Base-by-base conservation (phyloP, 2,797 vertebrate species). In the Anabas testudineus region DNA sequence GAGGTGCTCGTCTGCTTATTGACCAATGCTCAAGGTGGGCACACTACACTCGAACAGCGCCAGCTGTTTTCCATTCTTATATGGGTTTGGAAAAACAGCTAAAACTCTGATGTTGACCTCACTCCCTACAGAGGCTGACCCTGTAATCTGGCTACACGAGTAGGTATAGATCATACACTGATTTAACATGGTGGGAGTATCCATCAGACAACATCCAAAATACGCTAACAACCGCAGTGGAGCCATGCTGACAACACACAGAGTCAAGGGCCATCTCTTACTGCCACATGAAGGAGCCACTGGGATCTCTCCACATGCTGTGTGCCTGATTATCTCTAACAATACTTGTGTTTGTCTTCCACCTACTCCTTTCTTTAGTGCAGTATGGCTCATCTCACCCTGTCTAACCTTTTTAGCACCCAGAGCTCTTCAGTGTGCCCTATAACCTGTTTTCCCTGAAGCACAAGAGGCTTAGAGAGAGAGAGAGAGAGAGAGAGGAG, bases 361-460 rank as follows among this genome's bases (percentile, higher is more conserved):
- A 59, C 18, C n/a, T 39, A 30, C 45, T 52, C 15, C 21, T 76
- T 63, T 12, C 3, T 36, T 52, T 74, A 76, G 55, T 36, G 12
- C 10, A 36, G 22, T 30, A 46, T 12, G 1, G 51, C 59, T 84
- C 43, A 21, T 52, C 51, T 64, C 65, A 46, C 22, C 26, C n/a
- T 51, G 52, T 68, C 14, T 26, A 39, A 47, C 56, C 42, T 34
- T 21, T 59, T 37, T 30, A n/a, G 30, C 30, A 56, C 67, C 54
- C 51, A 51, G 34, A 19, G 22, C 51, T 41, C 36, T 61, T 16
- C 39, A 45, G 42, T 42, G 3, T 73, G 80, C 62, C 81, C 78
- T 74, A 37, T 77, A 78, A 76, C 84, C 76, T 67, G 34, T 71
- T 19, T 83, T 75, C 64, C 71, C n/a, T 21, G 39, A 64, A 76